These are phyloP conservation scores for Hippoglossus hippoglossus DNA, from an alignment of 2,797 vertebrate species.

Conservation along the genomic window DNA sequence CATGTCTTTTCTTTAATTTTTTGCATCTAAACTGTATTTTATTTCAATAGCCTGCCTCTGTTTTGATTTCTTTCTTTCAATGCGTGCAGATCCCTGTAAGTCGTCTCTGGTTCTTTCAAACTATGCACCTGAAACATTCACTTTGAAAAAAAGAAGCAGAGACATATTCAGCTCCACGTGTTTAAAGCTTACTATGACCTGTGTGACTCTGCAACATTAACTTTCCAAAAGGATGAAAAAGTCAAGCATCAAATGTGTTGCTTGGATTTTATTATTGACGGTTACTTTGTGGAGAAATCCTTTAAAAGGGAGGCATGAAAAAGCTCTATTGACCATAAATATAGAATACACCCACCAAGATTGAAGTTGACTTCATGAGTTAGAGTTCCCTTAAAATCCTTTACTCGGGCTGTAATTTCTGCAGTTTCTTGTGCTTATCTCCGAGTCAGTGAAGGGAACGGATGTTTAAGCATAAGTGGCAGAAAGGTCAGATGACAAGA, in stretches of 20 bases:
- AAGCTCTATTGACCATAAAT: not conserved
- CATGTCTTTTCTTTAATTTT: not conserved
- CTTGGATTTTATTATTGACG: conserved; percentile 1
- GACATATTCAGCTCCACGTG: not conserved
- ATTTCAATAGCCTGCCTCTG: not conserved
- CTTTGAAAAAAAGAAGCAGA: conserved; percentile 10
- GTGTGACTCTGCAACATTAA: not conserved
- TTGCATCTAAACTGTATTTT: not conserved
- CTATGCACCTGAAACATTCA: not conserved
- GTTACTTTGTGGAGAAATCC: conserved; percentile 12
- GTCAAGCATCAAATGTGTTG: conserved; percentile 1
- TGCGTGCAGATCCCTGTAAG: not conserved
- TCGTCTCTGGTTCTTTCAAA: not conserved
- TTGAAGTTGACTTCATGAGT: not conserved
- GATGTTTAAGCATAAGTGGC: conserved; percentile 7
- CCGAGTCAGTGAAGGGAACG: not conserved
- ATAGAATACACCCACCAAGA: too few relatives aligned
- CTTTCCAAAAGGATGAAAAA: conserved; percentile 2
- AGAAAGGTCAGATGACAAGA: conserved; percentile 47
- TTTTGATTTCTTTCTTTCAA: conserved; percentile 23
- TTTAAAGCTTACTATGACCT: not conserved
- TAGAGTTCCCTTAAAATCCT: not conserved
- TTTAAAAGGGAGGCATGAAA: conserved; percentile 1
- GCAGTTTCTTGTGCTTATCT: conserved; percentile 1
- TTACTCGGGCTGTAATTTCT: not conserved